phyloP scores from a whole-genome alignment of 2,797 vertebrate species.

The Saguinus oedipus region DNA sequence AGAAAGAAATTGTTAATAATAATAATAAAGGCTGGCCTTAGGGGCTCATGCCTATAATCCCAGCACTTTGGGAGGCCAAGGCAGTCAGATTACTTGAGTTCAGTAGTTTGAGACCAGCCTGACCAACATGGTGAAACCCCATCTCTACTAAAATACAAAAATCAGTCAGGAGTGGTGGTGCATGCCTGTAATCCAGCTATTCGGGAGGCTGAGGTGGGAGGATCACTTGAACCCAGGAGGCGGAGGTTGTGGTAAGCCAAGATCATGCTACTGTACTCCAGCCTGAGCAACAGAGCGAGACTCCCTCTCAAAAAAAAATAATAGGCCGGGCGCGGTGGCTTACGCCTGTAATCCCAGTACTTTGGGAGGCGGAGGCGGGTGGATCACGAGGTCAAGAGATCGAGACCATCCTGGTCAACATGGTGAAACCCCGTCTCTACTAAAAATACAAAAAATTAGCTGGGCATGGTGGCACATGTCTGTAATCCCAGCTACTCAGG shows the following conservation, averaged over 20 bases:
- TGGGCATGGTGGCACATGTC: background rate
- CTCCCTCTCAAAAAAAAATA: background rate
- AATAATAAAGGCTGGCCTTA: no score
- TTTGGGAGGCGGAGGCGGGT: background rate
- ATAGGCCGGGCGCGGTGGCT: no score
- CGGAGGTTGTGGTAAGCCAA: no score
- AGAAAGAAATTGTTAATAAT: no score
- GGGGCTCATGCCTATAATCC: background rate
- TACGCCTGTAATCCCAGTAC: background rate
- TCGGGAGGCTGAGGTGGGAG: no score
- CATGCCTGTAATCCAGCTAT: no score
- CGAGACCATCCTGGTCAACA: background rate
- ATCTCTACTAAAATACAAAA: no score
- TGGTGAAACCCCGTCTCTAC: background rate
- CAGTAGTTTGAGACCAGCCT: no score
- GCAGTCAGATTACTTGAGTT: background rate
- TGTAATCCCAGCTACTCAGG: background rate
- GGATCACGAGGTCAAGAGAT: background rate
- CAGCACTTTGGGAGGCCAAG: background rate
- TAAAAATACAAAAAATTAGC: background rate
- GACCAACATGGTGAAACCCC: no score
- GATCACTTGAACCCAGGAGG: no score
- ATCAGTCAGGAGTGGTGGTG: no score
- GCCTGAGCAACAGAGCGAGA: background rate
- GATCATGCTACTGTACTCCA: background rate